phyloP scores from a whole-genome alignment of 92 coral and sea anemone species.

The Phenganax stokvisi region DNA sequence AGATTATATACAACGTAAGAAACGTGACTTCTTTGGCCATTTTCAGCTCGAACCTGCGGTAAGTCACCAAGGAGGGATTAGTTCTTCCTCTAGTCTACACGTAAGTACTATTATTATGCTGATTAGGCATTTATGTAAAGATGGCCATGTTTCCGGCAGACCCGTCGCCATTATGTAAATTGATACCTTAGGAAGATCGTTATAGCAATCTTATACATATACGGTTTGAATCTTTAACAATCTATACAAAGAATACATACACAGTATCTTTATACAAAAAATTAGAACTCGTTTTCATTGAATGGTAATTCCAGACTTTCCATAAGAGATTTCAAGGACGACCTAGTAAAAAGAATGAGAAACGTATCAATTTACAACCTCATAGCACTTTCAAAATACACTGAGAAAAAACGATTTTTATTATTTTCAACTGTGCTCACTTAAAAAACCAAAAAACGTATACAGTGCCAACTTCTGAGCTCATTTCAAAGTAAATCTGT shows the following conservation, averaged over 20 bases:
- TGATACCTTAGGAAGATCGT: too few species aligned
- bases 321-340: constrained; percentile 38
- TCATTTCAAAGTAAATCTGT: neutral
- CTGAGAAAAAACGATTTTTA: neutral
- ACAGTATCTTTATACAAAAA: neutral
- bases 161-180: neutral
- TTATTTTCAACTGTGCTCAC: too few species aligned
- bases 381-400: neutral
- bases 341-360: constrained; percentile 1
- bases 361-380: neutral
- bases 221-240: neutral
- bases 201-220: too few species aligned
- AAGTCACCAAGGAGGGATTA: neutral
- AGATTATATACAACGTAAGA: neutral
- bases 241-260: neutral
- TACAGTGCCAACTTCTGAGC: neutral
- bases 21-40: neutral
- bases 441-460: neutral
- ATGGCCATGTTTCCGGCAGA: neutral
- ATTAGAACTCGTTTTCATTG: constrained; percentile 11
- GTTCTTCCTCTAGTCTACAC: neutral
- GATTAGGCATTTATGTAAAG: neutral
- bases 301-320: constrained; percentile 42
- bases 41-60: neutral
- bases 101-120: neutral